Percentiles rank a stretch among this genome's conserved stretches.
These are phyloP conservation scores for Crossocerus cetratus DNA, from an alignment of 2,888 invertebrate species.

Conservation along the genomic window DNA sequence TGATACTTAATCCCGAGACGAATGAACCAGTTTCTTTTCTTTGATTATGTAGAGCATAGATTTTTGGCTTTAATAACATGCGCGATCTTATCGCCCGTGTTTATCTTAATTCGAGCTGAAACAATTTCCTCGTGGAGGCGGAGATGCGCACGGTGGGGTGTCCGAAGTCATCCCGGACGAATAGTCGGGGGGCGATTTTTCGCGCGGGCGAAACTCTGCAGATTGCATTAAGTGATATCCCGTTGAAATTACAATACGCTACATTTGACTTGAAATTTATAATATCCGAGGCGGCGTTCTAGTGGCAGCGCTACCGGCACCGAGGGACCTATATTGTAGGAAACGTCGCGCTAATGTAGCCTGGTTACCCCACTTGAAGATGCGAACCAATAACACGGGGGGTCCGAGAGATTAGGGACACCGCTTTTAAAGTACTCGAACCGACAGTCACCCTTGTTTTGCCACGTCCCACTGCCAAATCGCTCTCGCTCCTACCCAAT, in stretches of 20 bases:
- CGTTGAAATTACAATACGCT: constrained; percentile 73
- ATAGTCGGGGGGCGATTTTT: constrained; percentile 52
- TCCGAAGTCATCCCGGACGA: constrained; percentile 29
- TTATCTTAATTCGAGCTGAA: constrained; percentile 53
- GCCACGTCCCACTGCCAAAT: constrained; percentile 16
- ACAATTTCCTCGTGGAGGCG: constrained; percentile 36
- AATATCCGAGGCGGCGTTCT: constrained; percentile 63
- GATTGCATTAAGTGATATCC: constrained; percentile 74
- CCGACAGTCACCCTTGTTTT: constrained; percentile 36
- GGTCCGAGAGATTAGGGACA: constrained; percentile 55
- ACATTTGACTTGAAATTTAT: constrained; percentile 76
- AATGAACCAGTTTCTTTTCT: neutral
- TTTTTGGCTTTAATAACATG: constrained; percentile 33
- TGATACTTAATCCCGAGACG: neutral
- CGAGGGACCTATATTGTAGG: constrained; percentile 72
- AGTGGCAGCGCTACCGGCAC: constrained; percentile 65
- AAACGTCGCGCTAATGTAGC: constrained; percentile 70
- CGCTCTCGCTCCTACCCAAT: constrained; percentile 39
- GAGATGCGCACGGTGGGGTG: neutral
- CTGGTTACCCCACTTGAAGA: constrained; percentile 48
- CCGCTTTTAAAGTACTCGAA: constrained; percentile 54
- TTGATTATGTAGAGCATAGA: constrained; percentile 26
- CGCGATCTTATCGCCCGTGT: constrained; percentile 46
- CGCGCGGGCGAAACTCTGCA: constrained; percentile 52
- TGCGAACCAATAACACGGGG: constrained; percentile 62